phyloP scores from a whole-genome alignment of 1,140 invertebrate species.

The Lepidurus arcticus region DNA sequence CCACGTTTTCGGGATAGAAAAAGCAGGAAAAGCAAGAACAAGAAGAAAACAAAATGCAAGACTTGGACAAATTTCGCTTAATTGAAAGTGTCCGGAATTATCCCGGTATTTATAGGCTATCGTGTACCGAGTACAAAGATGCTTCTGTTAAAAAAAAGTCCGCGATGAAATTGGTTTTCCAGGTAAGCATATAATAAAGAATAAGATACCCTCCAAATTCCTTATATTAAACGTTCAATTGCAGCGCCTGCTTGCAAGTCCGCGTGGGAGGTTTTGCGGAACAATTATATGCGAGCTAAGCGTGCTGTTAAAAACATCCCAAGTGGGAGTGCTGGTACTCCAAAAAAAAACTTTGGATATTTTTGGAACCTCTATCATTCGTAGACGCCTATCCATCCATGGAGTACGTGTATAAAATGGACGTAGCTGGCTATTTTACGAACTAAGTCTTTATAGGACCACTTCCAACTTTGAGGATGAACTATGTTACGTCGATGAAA shows the following conservation, averaged over 20 bases:
- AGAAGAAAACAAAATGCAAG: slow-evolving; percentile 6
- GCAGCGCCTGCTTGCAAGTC: neutral
- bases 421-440: neutral
- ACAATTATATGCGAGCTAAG: neutral
- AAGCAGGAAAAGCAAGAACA: neutral
- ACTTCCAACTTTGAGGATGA: neutral
- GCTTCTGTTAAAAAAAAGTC: neutral
- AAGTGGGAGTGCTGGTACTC: neutral
- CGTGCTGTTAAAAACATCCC: neutral
- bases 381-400: neutral
- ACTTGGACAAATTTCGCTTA: neutral
- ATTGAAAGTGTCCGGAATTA: neutral
- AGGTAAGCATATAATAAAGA: neutral
- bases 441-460: neutral
- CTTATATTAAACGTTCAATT: neutral
- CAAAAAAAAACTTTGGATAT: neutral
- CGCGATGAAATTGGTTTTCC: neutral
- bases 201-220: too few relatives aligned
- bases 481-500: neutral
- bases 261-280: neutral
- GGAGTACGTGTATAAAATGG: too few relatives aligned
- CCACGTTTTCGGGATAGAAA: neutral
- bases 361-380: neutral
- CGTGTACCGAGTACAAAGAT: neutral
- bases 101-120: neutral